Base-by-base conservation (phyloP, 1,140 invertebrate species). In the Prorops nasuta region DNA sequence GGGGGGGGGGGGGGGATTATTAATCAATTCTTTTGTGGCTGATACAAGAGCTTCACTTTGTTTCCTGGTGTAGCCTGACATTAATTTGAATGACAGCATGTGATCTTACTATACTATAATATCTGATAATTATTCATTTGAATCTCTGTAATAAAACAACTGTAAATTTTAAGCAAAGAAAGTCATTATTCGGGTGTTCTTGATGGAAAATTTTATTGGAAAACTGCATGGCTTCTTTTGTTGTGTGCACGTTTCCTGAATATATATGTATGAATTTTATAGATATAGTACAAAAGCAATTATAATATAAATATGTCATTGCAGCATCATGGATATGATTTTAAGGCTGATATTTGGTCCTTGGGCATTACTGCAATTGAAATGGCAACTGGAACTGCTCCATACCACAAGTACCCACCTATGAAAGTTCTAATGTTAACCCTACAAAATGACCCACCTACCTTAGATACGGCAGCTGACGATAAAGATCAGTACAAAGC, bases 281-380 rank as follows among this genome's bases (percentile, higher is more conserved):
- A n/a, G n/a, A n/a, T 47, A 2, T 9, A 10, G 1, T 36, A 45
- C 42, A 54, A 58, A 53, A 56, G 42, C 42, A 61, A 59, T 65
- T 57, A 62, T 62, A 49, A 60, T 58, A 50, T 43, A 39, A 46
- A 44, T 66, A 44, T 58, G 44, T 54, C 55, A 72, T 78, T 67
- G 54, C 71, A 91, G 89, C 94, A 98, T 67, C 93, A 95, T 71
- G 97, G 97, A 0, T 98, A 98, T 71, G 96, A 98, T 76, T 98
- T 96, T 76, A 98, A 98, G 79, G 97, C 96, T n/a, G 97, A 99
- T 69, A 98, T 99, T 55, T 99, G 97, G 97, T 98, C 94, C 19
- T 91, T 99, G 76, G 97, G 97, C 19, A 99, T 99, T 48, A 98
- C 96, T 0, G 96, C 96, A 0, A 98, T 99, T 60, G 97, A 99